These are phyloP conservation scores for Phrynocephalus guinanensis DNA, from an alignment of 2,797 vertebrate species.

Conservation along the genomic window DNA sequence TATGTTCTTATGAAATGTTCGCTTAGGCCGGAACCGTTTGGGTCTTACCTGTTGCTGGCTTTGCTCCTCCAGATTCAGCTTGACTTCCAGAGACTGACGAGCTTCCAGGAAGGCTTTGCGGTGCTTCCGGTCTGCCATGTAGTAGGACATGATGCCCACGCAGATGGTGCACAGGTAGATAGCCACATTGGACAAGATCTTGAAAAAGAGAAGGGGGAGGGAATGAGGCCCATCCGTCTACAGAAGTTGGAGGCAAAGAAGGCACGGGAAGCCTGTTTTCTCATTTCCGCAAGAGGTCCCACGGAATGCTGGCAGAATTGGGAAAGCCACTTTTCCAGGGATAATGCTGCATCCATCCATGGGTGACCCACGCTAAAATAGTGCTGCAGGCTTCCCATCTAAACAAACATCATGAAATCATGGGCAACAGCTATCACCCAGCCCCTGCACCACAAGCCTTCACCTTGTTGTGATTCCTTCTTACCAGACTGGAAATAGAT, in stretches of 20 bases:
- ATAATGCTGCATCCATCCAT: too few relatives aligned
- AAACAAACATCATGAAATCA: too few relatives aligned
- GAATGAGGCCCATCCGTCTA: not conserved
- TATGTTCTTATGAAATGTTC: not conserved
- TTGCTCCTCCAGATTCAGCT: conserved; percentile 94
- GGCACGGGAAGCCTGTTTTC: not conserved
- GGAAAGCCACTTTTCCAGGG: too few relatives aligned
- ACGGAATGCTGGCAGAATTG: too few relatives aligned
- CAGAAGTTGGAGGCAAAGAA: not conserved
- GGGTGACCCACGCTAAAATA: too few relatives aligned
- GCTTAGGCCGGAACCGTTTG: too few relatives aligned
- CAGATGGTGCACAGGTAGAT: conserved; percentile 87
- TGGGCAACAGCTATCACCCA: too few relatives aligned
- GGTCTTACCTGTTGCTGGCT: conserved; percentile 92
- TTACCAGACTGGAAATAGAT: too few relatives aligned
- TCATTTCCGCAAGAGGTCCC: too few relatives aligned
- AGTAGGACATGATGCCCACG: conserved; percentile 91
- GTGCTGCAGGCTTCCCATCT: too few relatives aligned
- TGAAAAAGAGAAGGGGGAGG: conserved; percentile 21
- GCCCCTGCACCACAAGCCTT: too few relatives aligned
- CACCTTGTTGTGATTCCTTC: too few relatives aligned
- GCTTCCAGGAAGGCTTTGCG: conserved; percentile 94
- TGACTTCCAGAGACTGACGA: conserved; percentile 94
- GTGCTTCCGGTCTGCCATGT: conserved; percentile 96
- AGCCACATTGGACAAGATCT: conserved; percentile 90